Conservation (phyloP, 2,797 vertebrate genomes). For the Champsocephalus gunnari region DNA sequence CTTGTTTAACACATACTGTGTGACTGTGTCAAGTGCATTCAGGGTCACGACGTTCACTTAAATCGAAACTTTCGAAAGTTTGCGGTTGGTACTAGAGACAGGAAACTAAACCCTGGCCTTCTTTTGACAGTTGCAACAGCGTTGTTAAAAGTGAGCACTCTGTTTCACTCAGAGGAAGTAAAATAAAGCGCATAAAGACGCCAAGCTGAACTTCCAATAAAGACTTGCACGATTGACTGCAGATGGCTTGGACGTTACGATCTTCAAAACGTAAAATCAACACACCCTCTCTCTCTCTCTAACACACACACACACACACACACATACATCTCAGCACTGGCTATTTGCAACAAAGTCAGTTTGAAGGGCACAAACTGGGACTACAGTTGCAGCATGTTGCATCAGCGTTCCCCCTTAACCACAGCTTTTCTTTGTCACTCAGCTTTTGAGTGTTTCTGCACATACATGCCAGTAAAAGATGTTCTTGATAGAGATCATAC, state of each 20-base stretch:
- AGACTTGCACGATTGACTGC: neutral
- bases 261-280: conserved; percentile 20
- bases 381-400: conserved; percentile 70
- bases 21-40: neutral
- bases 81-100: conserved; percentile 59
- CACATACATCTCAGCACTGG: neutral
- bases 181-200: neutral
- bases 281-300: neutral
- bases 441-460: conserved; percentile 22
- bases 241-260: neutral
- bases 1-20: conserved; percentile 2
- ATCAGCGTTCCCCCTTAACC: conserved; percentile 63
- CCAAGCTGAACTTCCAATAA: conserved; percentile 13
- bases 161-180: conserved; percentile 59
- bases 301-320: neutral
- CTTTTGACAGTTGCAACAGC: conserved; percentile 77
- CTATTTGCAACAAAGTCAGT: conserved; percentile 3
- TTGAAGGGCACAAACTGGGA: conserved; percentile 18
- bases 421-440: conserved; percentile 29
- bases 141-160: conserved; percentile 30
- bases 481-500: neutral
- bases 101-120: conserved; percentile 66
- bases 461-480: neutral
- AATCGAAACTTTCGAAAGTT: conserved; percentile 55
- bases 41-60: conserved; percentile 9